Percentiles rank a stretch among this genome's conserved stretches.
Conservation (phyloP, 2,113 vertebrate genomes). For the Protomyctophum bolini region DNA sequence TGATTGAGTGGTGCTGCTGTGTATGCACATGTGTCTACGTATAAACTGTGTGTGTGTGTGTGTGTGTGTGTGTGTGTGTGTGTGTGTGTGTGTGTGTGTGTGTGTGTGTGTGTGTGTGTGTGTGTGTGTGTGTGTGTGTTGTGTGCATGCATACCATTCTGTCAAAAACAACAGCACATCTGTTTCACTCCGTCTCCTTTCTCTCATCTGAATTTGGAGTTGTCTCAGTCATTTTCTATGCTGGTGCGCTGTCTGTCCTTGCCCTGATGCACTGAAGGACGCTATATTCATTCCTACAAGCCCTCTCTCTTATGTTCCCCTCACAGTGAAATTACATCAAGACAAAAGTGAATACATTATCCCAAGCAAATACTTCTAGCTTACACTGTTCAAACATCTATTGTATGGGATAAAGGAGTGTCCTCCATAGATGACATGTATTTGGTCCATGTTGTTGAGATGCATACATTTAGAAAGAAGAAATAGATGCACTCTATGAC, state of each 20-base stretch:
- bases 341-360: slow-evolving; percentile 27
- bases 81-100: neutral
- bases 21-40: slow-evolving; percentile 15
- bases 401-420: slow-evolving; percentile 8
- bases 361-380: slow-evolving; percentile 36
- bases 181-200: slow-evolving; percentile 63
- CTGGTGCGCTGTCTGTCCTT: slow-evolving; percentile 22
- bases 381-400: slow-evolving; percentile 9
- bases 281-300: slow-evolving; percentile 41
- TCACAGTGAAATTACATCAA: slow-evolving; percentile 8
- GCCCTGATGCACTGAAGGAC: slow-evolving; percentile 20
- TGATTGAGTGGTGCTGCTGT: slow-evolving; percentile 60
- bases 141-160: slow-evolving; percentile 28
- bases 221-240: slow-evolving; percentile 55
- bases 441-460: too few species aligned
- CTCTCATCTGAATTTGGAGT: slow-evolving; percentile 66
- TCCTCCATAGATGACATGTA: too few species aligned
- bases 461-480: too few species aligned
- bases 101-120: slow-evolving; percentile 7
- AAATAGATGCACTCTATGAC: too few species aligned
- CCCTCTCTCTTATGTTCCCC: slow-evolving; percentile 47
- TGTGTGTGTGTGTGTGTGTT: neutral
- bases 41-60: neutral
- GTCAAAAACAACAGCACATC: slow-evolving; percentile 57
- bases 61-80: slow-evolving; percentile 17